Conservation (phyloP, 2,113 vertebrate genomes). For the Monopterus albus region DNA sequence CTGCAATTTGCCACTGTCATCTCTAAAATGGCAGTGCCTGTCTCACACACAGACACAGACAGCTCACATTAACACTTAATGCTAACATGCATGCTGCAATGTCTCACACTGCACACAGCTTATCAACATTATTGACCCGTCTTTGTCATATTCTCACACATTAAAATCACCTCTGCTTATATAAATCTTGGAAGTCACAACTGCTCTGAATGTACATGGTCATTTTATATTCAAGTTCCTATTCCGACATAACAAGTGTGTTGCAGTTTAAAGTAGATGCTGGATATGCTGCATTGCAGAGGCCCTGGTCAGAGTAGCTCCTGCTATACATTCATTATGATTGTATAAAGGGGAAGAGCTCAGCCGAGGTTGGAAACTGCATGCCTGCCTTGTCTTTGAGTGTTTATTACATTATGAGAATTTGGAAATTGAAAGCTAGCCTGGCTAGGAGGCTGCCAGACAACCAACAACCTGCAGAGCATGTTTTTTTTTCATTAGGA, state of each 20-base stretch:
- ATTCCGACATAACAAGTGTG: conserved; percentile 17
- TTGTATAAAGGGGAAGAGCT: conserved; percentile 48
- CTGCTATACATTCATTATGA: conserved; percentile 54
- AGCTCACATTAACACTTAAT: conserved; percentile 54
- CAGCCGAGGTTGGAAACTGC: not conserved
- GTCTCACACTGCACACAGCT: conserved; percentile 24
- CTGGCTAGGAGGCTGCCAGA: no score
- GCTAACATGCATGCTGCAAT: conserved; percentile 8
- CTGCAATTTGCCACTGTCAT: conserved; percentile 65
- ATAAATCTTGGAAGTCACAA: not conserved
- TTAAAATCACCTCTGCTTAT: conserved; percentile 17
- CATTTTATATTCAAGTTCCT: conserved; percentile 45
- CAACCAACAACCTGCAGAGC: no score
- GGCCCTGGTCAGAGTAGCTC: conserved; percentile 44
- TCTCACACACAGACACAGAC: conserved; percentile 32
- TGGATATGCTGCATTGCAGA: conserved; percentile 78
- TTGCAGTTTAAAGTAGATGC: conserved; percentile 35
- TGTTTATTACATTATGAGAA: no score
- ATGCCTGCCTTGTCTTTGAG: not conserved
- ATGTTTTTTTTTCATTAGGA: not conserved
- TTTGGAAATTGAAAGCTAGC: no score
- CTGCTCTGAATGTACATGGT: conserved; percentile 1
- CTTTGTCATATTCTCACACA: conserved; percentile 20
- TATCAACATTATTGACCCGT: conserved; percentile 58
- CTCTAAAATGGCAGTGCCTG: conserved; percentile 51